Conservation (phyloP, 1,140 invertebrate species). For the Semibalanus balanoides region DNA sequence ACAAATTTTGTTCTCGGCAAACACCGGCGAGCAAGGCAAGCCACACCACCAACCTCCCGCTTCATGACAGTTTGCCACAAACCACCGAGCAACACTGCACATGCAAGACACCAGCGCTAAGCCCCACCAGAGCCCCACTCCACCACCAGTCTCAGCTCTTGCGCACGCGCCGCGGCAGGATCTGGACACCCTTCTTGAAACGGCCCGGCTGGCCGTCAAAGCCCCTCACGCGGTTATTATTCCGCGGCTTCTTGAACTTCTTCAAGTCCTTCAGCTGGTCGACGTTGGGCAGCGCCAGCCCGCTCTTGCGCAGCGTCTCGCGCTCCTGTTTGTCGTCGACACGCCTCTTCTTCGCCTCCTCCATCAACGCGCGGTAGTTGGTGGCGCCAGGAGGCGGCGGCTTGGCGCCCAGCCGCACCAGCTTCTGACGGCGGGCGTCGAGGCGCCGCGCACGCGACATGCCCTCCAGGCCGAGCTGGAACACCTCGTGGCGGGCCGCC, state of each 20-base stretch:
- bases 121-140: no score
- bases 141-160: background rate
- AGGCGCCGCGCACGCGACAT: background rate
- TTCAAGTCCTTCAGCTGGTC: background rate
- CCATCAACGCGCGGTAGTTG: background rate
- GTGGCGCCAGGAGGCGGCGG: background rate
- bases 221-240: background rate
- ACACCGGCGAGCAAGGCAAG: no score
- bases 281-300: background rate
- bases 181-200: background rate
- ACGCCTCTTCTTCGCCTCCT: background rate
- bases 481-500: background rate
- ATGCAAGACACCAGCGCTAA: no score
- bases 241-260: background rate
- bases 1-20: background rate
- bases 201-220: background rate
- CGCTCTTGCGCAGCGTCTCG: background rate
- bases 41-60: no score
- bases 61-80: no score
- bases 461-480: background rate
- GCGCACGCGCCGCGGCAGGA: background rate
- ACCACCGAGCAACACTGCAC: no score
- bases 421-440: background rate
- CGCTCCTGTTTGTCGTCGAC: background rate
- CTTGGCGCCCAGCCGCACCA: constrained; percentile 3